These are phyloP conservation scores for Abramis brama DNA, from an alignment of 2,113 vertebrate genomes.

Conservation along the genomic window DNA sequence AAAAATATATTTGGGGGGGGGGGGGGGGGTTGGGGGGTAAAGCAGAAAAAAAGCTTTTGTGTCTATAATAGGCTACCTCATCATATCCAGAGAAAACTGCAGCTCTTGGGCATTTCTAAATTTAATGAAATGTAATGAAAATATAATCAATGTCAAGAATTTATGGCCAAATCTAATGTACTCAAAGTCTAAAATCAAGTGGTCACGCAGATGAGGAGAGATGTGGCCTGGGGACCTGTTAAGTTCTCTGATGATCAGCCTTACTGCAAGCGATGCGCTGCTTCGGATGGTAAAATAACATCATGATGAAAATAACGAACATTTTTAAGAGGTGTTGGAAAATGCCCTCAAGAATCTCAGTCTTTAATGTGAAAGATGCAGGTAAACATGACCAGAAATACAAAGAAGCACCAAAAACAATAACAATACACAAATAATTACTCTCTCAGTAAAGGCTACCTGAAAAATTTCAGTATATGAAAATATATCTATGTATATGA, in stretches of 20 bases:
- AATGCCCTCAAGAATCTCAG: not conserved
- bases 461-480: no score
- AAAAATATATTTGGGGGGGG: not conserved
- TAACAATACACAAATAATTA: no score
- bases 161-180: not conserved
- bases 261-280: not conserved
- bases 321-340: not conserved
- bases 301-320: not conserved
- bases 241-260: not conserved
- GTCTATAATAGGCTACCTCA: not conserved
- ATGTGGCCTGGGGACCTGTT: slow-evolving; percentile 2
- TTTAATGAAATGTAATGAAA: slow-evolving; percentile 10
- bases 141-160: not conserved
- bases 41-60: not conserved
- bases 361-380: not conserved
- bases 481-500: no score
- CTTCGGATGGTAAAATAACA: not conserved
- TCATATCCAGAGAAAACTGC: not conserved
- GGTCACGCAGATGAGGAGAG: not conserved
- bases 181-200: slow-evolving; percentile 2
- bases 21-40: not conserved
- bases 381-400: not conserved
- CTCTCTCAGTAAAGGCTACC: no score
- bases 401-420: not conserved
- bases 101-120: not conserved